Percentiles rank a stretch among this genome's conserved stretches.
phyloP scores from a whole-genome alignment of 2,113 vertebrate genomes.

The Corythoichthys intestinalis region DNA sequence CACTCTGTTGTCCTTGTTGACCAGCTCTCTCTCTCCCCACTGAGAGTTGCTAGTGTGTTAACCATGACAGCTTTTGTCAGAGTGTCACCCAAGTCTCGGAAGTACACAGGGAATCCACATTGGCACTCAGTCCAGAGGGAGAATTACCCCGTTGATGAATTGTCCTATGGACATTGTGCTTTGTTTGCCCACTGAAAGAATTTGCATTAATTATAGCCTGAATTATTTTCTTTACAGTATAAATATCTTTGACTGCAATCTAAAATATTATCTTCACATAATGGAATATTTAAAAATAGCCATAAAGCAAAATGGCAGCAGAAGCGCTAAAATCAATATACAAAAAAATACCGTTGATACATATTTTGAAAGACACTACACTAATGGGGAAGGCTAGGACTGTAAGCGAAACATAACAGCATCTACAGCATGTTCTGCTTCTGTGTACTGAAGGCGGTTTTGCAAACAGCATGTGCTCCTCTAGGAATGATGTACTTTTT shows the following conservation, averaged over 20 bases:
- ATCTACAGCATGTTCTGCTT: not conserved
- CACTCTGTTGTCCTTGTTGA: conserved; percentile 39
- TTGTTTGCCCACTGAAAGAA: conserved; percentile 69
- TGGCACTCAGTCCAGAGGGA: conserved; percentile 68
- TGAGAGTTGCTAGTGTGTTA: conserved; percentile 60
- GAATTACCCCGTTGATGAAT: conserved; percentile 60
- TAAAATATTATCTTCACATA: not conserved
- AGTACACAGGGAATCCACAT: conserved; percentile 66
- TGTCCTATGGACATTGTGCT: conserved; percentile 59
- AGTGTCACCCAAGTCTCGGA: conserved; percentile 65
- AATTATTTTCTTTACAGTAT: conserved; percentile 32
- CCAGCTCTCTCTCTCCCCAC: conserved; percentile 37
- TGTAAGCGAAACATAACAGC: not conserved
- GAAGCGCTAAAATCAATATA: not conserved
- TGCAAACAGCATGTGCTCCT: not conserved
- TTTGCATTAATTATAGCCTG: conserved; percentile 71
- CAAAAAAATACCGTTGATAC: not conserved
- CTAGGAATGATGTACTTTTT: not conserved
- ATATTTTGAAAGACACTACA: not conserved
- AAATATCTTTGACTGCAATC: not conserved
- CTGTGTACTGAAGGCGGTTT: not conserved
- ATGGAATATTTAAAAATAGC: not conserved
- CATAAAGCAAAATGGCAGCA: not conserved
- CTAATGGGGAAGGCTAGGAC: not conserved
- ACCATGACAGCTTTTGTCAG: conserved; percentile 69